phyloP scores from a whole-genome alignment of 2,113 vertebrate genomes.

The Lycaon pictus region DNA sequence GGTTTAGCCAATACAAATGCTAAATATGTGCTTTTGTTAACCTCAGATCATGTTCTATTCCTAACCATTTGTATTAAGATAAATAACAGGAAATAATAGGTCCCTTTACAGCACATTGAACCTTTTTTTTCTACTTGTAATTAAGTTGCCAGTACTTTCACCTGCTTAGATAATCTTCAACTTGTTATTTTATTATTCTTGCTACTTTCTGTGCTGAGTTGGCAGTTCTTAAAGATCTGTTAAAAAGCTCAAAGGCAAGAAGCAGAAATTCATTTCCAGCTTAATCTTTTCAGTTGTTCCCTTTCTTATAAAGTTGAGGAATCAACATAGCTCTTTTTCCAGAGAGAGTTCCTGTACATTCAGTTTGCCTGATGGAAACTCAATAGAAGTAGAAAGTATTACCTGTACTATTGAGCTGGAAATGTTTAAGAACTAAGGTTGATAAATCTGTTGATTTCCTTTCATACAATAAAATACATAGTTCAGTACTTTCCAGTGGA shows the following conservation, averaged over 20 bases:
- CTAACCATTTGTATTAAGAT: neutral
- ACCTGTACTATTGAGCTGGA: neutral
- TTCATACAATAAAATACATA: neutral
- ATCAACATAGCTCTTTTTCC: neutral
- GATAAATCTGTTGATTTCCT: neutral
- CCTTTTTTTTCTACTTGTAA: conserved; percentile 21
- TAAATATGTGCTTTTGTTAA: neutral
- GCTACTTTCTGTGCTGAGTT: neutral
- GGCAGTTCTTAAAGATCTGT: conserved; percentile 5
- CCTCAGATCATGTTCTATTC: neutral
- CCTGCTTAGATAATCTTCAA: neutral
- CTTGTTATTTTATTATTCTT: neutral
- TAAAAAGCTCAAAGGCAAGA: conserved; percentile 12
- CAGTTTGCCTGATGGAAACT: neutral
- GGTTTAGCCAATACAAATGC: neutral
- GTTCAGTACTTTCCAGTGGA: neutral
- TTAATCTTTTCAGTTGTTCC: neutral
- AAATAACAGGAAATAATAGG: neutral
- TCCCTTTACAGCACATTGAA: neutral
- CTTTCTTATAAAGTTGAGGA: neutral
- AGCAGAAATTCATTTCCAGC: conserved; percentile 30
- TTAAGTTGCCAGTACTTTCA: neutral
- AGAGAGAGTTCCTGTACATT: neutral
- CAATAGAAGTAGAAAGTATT: neutral
- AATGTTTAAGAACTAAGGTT: neutral